phyloP scores from a whole-genome alignment of 2,797 vertebrate genomes.

The Coccyzus lansbergi region DNA sequence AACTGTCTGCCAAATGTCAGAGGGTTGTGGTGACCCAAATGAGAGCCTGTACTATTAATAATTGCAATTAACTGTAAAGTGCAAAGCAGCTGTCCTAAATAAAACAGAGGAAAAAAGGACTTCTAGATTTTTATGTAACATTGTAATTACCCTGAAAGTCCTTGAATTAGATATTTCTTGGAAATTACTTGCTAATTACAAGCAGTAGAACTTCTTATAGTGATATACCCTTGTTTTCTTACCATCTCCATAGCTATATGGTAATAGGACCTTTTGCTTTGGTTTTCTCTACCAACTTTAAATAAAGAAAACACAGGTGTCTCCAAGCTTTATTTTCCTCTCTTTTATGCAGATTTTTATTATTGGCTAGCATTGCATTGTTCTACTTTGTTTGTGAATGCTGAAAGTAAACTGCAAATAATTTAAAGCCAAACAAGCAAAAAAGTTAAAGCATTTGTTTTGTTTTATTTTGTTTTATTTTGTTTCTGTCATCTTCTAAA shows the following conservation, averaged over 20 bases:
- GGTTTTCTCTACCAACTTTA: background rate
- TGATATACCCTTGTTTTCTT: background rate
- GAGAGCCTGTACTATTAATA: background rate
- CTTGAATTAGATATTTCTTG: background rate
- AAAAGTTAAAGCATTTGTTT: background rate
- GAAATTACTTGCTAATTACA: background rate
- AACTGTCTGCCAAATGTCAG: background rate
- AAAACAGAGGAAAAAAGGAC: background rate
- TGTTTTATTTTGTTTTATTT: background rate
- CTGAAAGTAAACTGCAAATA: background rate
- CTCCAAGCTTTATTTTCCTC: background rate
- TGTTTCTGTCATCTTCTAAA: background rate
- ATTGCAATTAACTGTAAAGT: background rate
- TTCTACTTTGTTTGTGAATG: background rate
- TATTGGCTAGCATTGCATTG: background rate
- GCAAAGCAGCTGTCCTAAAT: background rate
- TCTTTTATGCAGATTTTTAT: background rate
- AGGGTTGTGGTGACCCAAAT: background rate
- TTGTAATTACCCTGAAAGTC: background rate
- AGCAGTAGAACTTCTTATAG: background rate
- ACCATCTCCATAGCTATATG: background rate
- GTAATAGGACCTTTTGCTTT: background rate
- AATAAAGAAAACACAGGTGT: background rate
- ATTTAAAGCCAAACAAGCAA: background rate
- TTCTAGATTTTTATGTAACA: background rate